Base-by-base conservation (phyloP, 2,888 invertebrate genomes). In the Andrena fulva region DNA sequence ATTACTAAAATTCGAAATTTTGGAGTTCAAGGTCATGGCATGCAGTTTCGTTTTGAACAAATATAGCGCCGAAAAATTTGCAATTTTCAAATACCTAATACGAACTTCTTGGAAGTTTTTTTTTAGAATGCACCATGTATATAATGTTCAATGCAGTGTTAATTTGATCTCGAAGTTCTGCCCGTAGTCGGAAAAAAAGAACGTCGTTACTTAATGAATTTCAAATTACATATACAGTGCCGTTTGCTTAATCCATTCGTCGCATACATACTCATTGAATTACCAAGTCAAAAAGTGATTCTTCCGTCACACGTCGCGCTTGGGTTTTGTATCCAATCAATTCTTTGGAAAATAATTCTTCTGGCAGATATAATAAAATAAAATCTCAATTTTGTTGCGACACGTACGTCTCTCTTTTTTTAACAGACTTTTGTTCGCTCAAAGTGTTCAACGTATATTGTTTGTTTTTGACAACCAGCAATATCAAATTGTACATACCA, bases 1-100 rank as follows among this genome's bases (percentile, higher is more conserved):
- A 27, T 42, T 63, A 67, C 64, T 63, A 63, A 59, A 59, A 35
- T 77, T 68, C 29, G 20, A 74, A 68, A 60, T 71, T 8, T 64
- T 50, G n/a, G 77, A 69, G 70, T 80, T 76, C 77, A 85, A 77
- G 77, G 75, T 80, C 73, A 48, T 48, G 31, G 5, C 29, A 8
- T 63, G 12, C n/a, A 66, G 64, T 69, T 71, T 33, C 27, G n/a
- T 24, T 67, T 70, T 70, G 29, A 54, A 69, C 48, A 54, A 24
- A 27, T 29, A 2, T 62, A 20, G 16, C 35, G 50, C 60, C 52
- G 12, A 64, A 64, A 68, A 24, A 8, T 72, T 71, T 27, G 10
- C 16, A 24, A 10, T 54, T 12, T 54, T 27, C 60, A 33, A 42
- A 52, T 60, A 35, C 54, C 31, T 16, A 24, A 4, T 3, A 10